Evolutionary conservation across 2,113 vertebrate species (phyloP).

Genomic region (Nothoprocta pentlandii): DNA sequence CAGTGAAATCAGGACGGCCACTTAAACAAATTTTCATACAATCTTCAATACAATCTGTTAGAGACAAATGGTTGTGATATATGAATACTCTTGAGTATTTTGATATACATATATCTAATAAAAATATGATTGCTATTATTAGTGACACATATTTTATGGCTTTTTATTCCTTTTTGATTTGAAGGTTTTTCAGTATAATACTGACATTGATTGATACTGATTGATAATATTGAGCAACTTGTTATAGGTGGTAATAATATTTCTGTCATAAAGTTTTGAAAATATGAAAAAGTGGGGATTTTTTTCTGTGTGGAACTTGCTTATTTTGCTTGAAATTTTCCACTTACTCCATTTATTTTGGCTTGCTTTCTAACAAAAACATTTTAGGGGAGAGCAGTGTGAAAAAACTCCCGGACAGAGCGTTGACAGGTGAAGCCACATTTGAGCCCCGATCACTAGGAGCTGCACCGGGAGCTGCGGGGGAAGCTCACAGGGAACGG

Average conservation of each 20-base stretch:
- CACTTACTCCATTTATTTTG: neutral
- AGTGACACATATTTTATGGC: neutral
- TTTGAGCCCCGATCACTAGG: neutral
- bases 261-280: neutral
- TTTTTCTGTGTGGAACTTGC: neutral
- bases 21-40: neutral
- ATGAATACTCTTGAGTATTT: neutral
- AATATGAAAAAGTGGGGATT: neutral
- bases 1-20: neutral
- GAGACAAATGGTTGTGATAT: neutral
- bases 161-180: neutral
- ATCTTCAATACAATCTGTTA: neutral
- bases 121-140: neutral
- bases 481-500: neutral
- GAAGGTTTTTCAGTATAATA: neutral
- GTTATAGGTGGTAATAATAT: neutral
- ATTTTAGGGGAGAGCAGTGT: neutral
- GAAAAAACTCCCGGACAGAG: neutral
- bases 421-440: neutral
- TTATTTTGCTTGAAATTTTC: neutral
- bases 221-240: neutral
- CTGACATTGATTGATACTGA: neutral
- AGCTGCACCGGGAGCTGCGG: accelerated
- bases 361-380: neutral
- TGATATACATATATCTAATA: neutral